A percentile compares a stretch with the other conserved stretches of the same genome.
These are phyloP conservation scores for Diadromus collaris DNA, from an alignment of 2,888 invertebrate species.

Conservation along the genomic window DNA sequence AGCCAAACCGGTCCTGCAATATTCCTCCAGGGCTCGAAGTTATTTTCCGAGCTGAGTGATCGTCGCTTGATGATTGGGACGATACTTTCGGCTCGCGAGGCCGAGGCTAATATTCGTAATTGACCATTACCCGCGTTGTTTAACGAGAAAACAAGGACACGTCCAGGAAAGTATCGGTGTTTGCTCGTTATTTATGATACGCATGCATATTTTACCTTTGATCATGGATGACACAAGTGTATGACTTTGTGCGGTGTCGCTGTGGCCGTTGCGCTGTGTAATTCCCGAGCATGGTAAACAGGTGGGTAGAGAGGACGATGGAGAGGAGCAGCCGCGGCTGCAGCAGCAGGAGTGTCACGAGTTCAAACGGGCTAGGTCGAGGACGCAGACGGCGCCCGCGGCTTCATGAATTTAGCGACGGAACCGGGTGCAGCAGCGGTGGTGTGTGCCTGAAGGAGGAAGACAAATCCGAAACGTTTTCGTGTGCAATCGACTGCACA, in stretches of 20 bases:
- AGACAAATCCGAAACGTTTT: slow-evolving; percentile 57
- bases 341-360: slow-evolving; percentile 8
- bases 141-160: slow-evolving; percentile 52
- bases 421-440: slow-evolving; percentile 46
- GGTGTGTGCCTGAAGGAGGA: slow-evolving; percentile 36
- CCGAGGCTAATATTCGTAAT: slow-evolving; percentile 11
- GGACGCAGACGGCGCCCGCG: slow-evolving; percentile 35
- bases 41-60: not conserved
- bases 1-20: not conserved
- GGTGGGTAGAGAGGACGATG: slow-evolving; percentile 22
- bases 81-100: not conserved
- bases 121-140: slow-evolving; percentile 28
- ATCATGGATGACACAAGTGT: slow-evolving; percentile 52
- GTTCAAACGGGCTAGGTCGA: slow-evolving; percentile 32
- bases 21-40: not conserved
- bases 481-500: slow-evolving; percentile 57
- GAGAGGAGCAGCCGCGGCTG: not conserved
- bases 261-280: slow-evolving; percentile 28
- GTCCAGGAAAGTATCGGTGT: not conserved
- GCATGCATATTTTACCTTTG: slow-evolving; percentile 60
- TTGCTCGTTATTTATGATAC: slow-evolving; percentile 44
- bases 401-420: slow-evolving; percentile 59
- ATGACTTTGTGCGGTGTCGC: slow-evolving; percentile 24
- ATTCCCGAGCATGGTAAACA: slow-evolving; percentile 40
- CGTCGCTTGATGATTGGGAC: slow-evolving; percentile 4